These are phyloP conservation scores for Premnoplex brunnescens DNA, from an alignment of 2,797 vertebrate species.

Conservation along the genomic window DNA sequence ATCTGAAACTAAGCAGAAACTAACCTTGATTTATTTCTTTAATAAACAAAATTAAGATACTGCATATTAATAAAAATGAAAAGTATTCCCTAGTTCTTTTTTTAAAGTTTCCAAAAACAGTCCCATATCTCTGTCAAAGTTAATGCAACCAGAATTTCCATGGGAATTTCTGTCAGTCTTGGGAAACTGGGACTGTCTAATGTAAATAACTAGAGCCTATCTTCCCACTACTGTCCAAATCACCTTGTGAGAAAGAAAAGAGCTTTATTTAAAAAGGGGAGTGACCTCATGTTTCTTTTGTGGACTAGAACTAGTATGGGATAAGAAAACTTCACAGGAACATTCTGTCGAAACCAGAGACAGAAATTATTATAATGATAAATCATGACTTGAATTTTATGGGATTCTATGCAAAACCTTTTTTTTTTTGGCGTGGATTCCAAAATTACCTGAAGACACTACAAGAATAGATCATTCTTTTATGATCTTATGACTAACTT, in stretches of 20 bases:
- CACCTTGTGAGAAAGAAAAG: constrained; percentile 38
- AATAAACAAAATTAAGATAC: constrained; percentile 62
- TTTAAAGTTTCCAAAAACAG: constrained; percentile 52
- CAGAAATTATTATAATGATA: neutral
- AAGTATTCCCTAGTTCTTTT: constrained; percentile 44
- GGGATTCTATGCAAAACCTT: neutral
- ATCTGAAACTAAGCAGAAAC: constrained; percentile 53
- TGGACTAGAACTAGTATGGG: neutral
- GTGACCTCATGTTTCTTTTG: neutral
- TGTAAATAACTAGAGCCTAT: constrained; percentile 29
- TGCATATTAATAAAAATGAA: constrained; percentile 56
- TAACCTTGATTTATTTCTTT: constrained; percentile 68
- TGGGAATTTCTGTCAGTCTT: constrained; percentile 52
- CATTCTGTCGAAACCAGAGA: neutral
- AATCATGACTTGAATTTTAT: neutral
- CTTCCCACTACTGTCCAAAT: constrained; percentile 19
- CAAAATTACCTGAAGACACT: neutral
- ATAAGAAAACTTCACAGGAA: neutral
- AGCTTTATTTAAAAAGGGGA: neutral
- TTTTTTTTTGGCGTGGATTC: neutral
- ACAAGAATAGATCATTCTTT: neutral
- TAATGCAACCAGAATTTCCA: constrained; percentile 61
- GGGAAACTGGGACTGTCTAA: constrained; percentile 34
- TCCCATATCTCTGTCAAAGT: constrained; percentile 60
- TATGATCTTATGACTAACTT: neutral